These are phyloP conservation scores for Hyposoter didymator DNA, from an alignment of 2,888 invertebrate species.

Conservation along the genomic window DNA sequence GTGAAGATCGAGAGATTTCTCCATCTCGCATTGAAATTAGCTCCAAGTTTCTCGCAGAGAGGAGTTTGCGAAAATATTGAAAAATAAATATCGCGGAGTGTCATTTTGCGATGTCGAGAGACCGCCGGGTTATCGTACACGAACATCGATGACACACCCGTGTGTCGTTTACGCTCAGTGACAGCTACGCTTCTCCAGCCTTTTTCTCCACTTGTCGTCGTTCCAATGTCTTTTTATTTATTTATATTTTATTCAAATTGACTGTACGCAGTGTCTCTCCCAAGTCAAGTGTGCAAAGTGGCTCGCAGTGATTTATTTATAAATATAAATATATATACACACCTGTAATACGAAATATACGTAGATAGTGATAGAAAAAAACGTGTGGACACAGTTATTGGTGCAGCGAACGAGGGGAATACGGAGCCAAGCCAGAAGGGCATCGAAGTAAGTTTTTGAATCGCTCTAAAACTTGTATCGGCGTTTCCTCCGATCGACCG, in stretches of 20 bases:
- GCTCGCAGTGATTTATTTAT: slow-evolving; percentile 16
- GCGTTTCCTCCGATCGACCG: slow-evolving; percentile 53
- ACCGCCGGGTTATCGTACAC: slow-evolving; percentile 57
- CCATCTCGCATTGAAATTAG: not conserved
- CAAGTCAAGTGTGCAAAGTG: slow-evolving; percentile 18
- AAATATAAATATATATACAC: slow-evolving; percentile 3
- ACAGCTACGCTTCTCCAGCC: slow-evolving; percentile 42
- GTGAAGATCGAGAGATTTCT: not conserved
- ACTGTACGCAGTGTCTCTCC: slow-evolving; percentile 1
- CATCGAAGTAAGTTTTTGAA: slow-evolving; percentile 28
- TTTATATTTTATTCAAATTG: slow-evolving; percentile 6
- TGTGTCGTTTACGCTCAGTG: slow-evolving; percentile 39
- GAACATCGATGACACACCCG: slow-evolving; percentile 76
- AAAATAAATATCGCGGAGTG: slow-evolving; percentile 7
- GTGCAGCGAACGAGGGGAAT: slow-evolving; percentile 41
- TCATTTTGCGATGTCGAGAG: slow-evolving; percentile 55
- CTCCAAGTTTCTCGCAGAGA: not conserved
- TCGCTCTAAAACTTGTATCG: slow-evolving; percentile 17
- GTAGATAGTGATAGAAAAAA: slow-evolving; percentile 9
- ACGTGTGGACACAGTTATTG: slow-evolving; percentile 36
- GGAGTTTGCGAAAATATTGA: not conserved
- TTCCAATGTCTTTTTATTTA: not conserved
- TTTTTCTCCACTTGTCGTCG: slow-evolving; percentile 18
- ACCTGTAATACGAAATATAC: not conserved
- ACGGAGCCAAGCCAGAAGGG: slow-evolving; percentile 32